phyloP scores from a whole-genome alignment of 2,888 invertebrate genomes.

The Mesochorus sp. region DNA sequence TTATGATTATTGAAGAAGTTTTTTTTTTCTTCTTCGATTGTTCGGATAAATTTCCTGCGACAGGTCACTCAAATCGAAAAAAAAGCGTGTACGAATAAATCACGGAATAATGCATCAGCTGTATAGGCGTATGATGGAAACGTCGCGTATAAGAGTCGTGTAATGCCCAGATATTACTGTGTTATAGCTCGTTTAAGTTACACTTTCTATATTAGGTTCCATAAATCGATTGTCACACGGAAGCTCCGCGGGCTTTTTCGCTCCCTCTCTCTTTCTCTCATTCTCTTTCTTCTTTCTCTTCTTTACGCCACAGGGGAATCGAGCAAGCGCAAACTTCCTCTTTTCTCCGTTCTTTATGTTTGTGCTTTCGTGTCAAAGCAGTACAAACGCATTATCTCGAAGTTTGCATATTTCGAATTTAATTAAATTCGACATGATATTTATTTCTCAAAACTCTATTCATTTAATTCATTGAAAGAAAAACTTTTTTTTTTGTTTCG shows the following conservation, averaged over 20 bases:
- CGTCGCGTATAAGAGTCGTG: background rate
- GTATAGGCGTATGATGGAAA: background rate
- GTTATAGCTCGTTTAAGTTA: background rate
- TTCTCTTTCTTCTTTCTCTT: no score
- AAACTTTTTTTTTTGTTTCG: no score
- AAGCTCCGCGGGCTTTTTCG: constrained; percentile 23
- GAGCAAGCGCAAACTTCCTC: constrained; percentile 46
- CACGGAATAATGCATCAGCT: constrained; percentile 24
- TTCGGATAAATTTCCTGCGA: background rate
- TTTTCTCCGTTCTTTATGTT: constrained; percentile 26
- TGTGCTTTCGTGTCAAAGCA: constrained; percentile 39
- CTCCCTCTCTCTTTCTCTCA: no score
- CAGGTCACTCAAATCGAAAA: background rate
- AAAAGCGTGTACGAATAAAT: background rate
- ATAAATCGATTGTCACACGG: constrained; percentile 58
- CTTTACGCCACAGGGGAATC: constrained; percentile 37
- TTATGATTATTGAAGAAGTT: background rate
- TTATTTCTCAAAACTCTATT: no score
- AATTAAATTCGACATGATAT: no score
- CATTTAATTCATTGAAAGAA: no score
- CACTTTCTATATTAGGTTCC: constrained; percentile 55
- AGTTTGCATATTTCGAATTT: background rate
- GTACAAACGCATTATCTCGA: constrained; percentile 15
- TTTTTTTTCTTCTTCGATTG: background rate
- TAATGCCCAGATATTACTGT: constrained; percentile 33